Base-by-base conservation (phyloP, 2,888 invertebrate species). In the Cryptocephalus moraei region DNA sequence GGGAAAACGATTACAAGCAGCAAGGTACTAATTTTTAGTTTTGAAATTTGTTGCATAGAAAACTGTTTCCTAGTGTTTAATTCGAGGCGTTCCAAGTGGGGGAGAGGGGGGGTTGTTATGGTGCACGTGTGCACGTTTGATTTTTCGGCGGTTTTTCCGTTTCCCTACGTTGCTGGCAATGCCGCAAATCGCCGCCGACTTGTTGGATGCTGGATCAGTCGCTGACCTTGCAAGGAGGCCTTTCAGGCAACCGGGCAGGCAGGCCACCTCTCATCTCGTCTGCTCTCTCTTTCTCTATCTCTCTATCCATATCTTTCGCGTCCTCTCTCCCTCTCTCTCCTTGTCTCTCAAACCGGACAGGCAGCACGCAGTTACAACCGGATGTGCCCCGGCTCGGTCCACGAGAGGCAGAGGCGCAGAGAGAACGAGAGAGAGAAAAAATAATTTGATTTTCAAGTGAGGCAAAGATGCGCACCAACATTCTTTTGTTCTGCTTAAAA, bases 201-300 rank as follows among this genome's bases (percentile, higher is more conserved):
- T 43, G 49, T 49, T 48, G 58, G 59, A 59, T 64, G 66, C 62
- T 64, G 66, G 66, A 66, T 67, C 68, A 70, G 70, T 70, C 70
- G 70, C 70, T 70, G 69, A 70, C 70, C 70, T 70, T 70, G 70
- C 69, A 65, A 67, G 69, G 67, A 67, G 65, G 67, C 57, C 56
- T 56, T 53, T 51, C 48, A 52, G 49, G 51, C 44, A 2, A n/a
- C n/a, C n/a, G n/a, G n/a, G n/a, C n/a, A n/a, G n/a, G n/a, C n/a
- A n/a, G n/a, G n/a, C 6, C 22, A 4, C 22, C 2, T 22, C 22
- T 22, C 22, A 6, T 22, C 22, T 22, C 3, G 3, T 22, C 22
- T 22, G 3, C 22, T 22, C 22, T 22, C 22, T 22, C 22, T 22
- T 6, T 22, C 22, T 22, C 22, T 22, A 2, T 22, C 22, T 22